Evolutionary conservation across 2,113 vertebrate genomes (phyloP).

Genomic region (Centrocercus urophasianus): DNA sequence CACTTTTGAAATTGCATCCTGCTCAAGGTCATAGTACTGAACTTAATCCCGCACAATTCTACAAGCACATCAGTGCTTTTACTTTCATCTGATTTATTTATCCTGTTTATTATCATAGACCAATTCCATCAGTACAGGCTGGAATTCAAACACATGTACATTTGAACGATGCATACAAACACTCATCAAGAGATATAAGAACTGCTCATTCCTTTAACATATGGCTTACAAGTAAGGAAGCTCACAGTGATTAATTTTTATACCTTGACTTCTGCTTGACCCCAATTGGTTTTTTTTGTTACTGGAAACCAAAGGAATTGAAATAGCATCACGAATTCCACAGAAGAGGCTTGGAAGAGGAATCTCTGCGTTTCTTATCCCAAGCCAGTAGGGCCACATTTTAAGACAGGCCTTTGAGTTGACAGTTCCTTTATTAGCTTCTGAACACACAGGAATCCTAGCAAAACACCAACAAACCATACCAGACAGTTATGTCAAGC

Average conservation of each 20-base stretch:
- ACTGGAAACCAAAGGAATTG: constrained; percentile 25
- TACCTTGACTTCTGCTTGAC: constrained; percentile 60
- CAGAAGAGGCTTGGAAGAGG: neutral
- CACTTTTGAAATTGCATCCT: constrained; percentile 23
- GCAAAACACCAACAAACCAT: constrained; percentile 39
- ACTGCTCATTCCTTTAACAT: neutral
- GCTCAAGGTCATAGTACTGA: neutral
- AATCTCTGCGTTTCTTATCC: neutral
- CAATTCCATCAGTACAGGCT: constrained; percentile 16
- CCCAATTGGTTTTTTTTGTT: neutral
- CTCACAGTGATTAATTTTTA: neutral
- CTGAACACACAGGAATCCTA: constrained; percentile 44
- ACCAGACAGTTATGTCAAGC: neutral
- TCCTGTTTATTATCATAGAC: constrained; percentile 39
- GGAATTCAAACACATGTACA: neutral
- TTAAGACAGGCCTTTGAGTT: neutral
- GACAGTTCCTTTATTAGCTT: constrained; percentile 45
- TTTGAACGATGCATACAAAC: neutral
- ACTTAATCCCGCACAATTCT: neutral
- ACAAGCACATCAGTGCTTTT: neutral
- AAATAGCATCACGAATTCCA: constrained; percentile 33
- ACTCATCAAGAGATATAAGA: neutral
- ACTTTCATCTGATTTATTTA: constrained; percentile 47
- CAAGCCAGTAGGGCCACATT: neutral
- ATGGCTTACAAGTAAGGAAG: neutral